Evolutionary conservation across 2,113 vertebrate species (phyloP).

Genomic region (Collichthys lucidus): DNA sequence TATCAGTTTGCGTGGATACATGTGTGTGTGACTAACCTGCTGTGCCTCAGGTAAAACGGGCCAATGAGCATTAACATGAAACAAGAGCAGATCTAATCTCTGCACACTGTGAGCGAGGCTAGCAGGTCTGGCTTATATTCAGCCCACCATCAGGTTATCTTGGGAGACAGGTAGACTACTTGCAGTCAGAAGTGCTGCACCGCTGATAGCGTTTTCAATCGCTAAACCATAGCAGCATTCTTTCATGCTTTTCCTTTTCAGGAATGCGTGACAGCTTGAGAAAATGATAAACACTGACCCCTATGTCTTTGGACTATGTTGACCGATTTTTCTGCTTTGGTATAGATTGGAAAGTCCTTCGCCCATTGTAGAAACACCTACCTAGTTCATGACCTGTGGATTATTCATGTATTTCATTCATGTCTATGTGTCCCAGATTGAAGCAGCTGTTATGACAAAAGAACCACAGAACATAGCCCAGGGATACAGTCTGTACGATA

Average conservation of each 20-base stretch:
- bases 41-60: conserved; percentile 5
- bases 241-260: conserved; percentile 22
- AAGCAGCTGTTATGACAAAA: background rate
- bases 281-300: conserved; percentile 30
- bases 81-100: conserved; percentile 19
- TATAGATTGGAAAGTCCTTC: background rate
- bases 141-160: conserved; percentile 42
- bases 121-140: conserved; percentile 7
- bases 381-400: background rate
- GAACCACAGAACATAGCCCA: conserved; percentile 1
- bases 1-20: background rate
- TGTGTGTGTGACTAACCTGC: conserved; percentile 15
- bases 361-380: background rate
- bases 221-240: conserved; percentile 13
- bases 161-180: conserved; percentile 34
- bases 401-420: background rate
- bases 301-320: conserved; percentile 3
- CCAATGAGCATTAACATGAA: conserved; percentile 26
- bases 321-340: background rate
- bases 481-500: background rate
- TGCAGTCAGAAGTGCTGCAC: conserved; percentile 19
- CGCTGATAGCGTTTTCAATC: conserved; percentile 45
- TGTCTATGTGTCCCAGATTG: background rate
- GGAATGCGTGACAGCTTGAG: conserved; percentile 13
- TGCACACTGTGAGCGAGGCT: conserved; percentile 12